Evolutionary conservation across 2,888 invertebrate genomes (phyloP), one percentile per base, ranked within the genome.

Genomic region (Drosophila pseudotakahashii): DNA sequence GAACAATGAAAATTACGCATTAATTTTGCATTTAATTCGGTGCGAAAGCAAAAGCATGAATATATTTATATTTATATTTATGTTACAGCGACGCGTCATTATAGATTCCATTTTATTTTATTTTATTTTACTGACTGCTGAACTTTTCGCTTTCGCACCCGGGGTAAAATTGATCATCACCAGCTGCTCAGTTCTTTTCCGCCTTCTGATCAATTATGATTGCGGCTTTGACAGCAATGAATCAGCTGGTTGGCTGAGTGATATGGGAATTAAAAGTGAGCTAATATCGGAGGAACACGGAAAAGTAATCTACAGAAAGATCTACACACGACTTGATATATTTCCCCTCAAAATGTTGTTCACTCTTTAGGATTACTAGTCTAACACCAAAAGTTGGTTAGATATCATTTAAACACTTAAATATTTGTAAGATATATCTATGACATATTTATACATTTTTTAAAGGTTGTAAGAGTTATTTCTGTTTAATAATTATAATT

Each of bases 111-210:
- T 69, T 61, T 45, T 11, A 45, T 34, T 57, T 30, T 30, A 30
- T 26, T 67, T 54, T 26, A 26, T 26, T 23, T 48, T 13, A 45
- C 32, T 58, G 81, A 76, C 88, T 81, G 67, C 57, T 87, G 88
- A 87, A 87, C 88, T 87, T 81, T 76, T 88, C 62, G 76, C 81
- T 80, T 81, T 81, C 68, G 63, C 47, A 32, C 58, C 53, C 66
- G 32, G 19, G 66, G 66, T 26, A 6, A 32, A 23, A 66, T 66
- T 63, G 61, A 68, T 66, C 70, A 64, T 70, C 61, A 52, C 41
- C 62, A 63, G 52, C 74, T 52, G 70, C 30, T 63, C 16, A 14
- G 36, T 19, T 23, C 74, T 70, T 73, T 88, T 81, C 88, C 81
- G 64, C 45, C 34, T 73, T 70, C 11, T 34, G 26, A 58, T 54